Conservation (phyloP, 1,140 invertebrate species). For the Drosophila eugracilis region DNA sequence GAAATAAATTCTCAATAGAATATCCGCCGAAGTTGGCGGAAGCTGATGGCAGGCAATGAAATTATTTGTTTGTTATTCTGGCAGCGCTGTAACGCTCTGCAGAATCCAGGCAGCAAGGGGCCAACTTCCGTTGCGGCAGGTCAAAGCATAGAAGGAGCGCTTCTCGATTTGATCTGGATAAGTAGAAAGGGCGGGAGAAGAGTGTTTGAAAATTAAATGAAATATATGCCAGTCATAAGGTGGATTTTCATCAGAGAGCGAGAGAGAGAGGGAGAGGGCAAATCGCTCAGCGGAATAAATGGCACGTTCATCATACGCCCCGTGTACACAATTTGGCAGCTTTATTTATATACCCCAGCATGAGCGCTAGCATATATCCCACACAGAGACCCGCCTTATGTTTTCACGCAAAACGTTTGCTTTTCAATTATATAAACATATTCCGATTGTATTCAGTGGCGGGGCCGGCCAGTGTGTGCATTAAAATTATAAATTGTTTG, state of each 20-base stretch:
- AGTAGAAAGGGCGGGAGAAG: constrained; percentile 48
- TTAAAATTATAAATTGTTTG: constrained; percentile 81
- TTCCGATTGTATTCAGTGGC: constrained; percentile 74
- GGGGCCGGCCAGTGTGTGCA: constrained; percentile 61
- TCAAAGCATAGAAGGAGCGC: constrained; percentile 46
- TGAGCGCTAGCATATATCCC: constrained; percentile 23
- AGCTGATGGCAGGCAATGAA: constrained; percentile 71
- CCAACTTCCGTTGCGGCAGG: constrained; percentile 71
- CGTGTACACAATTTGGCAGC: constrained; percentile 76
- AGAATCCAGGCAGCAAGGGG: constrained; percentile 9
- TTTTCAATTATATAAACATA: constrained; percentile 82
- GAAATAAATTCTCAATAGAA: constrained; percentile 82
- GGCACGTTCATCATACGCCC: constrained; percentile 81
- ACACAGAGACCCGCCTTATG: constrained; percentile 54
- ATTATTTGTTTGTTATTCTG: constrained; percentile 47
- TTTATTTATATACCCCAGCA: constrained; percentile 69
- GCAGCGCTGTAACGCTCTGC: constrained; percentile 25
- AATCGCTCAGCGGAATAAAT: constrained; percentile 65
- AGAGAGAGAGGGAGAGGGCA: constrained; percentile 8
- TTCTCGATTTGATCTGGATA: constrained; percentile 31
- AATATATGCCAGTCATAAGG: constrained; percentile 64
- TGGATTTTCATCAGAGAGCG: constrained; percentile 45
- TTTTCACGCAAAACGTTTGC: constrained; percentile 70
- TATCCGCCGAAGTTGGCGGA: constrained; percentile 69
- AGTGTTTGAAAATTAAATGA: constrained; percentile 68